phyloP scores from a whole-genome alignment of 1,140 invertebrate genomes.

The Drosophila chauvacae region DNA sequence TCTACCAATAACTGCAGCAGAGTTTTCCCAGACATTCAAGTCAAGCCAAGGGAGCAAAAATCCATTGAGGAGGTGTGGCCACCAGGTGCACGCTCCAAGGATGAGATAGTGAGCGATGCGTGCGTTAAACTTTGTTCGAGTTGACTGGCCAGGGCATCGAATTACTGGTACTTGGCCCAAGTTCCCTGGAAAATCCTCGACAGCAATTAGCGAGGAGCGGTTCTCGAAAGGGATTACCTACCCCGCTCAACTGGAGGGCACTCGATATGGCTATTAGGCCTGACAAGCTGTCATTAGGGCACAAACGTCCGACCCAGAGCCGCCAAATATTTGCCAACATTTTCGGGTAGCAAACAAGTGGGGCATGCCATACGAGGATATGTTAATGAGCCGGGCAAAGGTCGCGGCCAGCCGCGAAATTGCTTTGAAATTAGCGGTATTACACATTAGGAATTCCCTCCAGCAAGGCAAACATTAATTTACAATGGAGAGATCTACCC shows the following conservation, averaged over 20 bases:
- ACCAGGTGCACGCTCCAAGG: conserved; percentile 34
- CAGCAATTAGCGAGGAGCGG: conserved; percentile 58
- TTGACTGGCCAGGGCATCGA: conserved; percentile 27
- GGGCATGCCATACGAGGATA: conserved; percentile 8
- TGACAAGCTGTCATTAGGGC: conserved; percentile 67
- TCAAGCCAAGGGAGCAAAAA: not conserved
- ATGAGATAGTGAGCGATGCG: conserved; percentile 19
- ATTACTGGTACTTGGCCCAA: conserved; percentile 16
- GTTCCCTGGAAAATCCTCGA: conserved; percentile 16
- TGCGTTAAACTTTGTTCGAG: conserved; percentile 46
- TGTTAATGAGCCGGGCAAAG: conserved; percentile 35
- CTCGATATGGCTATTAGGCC: conserved; percentile 73
- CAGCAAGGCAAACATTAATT: conserved; percentile 21
- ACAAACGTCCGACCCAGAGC: conserved; percentile 29
- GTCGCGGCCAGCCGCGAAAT: conserved; percentile 31
- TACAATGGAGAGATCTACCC: not conserved
- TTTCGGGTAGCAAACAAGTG: conserved; percentile 55
- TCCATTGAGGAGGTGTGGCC: conserved; percentile 7
- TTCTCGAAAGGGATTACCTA: conserved; percentile 37
- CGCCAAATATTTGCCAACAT: conserved; percentile 70
- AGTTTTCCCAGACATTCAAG: conserved; percentile 21
- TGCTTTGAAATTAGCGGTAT: conserved; percentile 38
- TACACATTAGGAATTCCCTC: conserved; percentile 13
- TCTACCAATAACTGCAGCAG: conserved; percentile 6
- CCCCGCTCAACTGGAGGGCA: conserved; percentile 59